Percentiles rank a stretch among this genome's conserved stretches.
Conservation (phyloP, 2,888 invertebrate species). For the Malthinus seriepunctatus region DNA sequence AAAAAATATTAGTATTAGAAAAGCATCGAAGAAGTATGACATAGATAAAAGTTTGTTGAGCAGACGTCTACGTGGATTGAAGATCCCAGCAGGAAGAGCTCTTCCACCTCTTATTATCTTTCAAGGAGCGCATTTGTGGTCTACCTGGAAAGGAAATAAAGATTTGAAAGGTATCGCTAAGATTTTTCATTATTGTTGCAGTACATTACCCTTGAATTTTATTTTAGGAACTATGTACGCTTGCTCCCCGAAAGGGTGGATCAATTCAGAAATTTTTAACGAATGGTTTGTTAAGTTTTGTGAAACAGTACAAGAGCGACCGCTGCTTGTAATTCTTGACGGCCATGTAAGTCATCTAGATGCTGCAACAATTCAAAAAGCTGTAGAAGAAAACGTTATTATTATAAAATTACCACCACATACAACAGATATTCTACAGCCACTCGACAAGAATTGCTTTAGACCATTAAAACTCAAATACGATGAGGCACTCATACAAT, state of each 20-base stretch:
- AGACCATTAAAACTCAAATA: slow-evolving; percentile 21
- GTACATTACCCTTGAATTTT: too few relatives aligned
- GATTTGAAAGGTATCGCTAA: background rate
- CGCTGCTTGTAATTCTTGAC: slow-evolving; percentile 4
- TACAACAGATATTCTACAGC: slow-evolving; percentile 11
- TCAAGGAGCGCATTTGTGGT: background rate
- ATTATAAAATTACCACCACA: slow-evolving; percentile 9
- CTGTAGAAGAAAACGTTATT: slow-evolving; percentile 1
- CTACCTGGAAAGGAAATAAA: background rate
- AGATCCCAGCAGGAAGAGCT: background rate
- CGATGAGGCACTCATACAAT: slow-evolving; percentile 12
- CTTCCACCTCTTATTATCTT: slow-evolving; percentile 3
- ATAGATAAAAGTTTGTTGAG: slow-evolving; percentile 1
- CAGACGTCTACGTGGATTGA: background rate
- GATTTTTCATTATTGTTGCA: too few relatives aligned
- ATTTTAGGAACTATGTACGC: slow-evolving; percentile 12
- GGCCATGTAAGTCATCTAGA: slow-evolving; percentile 6
- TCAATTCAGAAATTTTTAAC: background rate
- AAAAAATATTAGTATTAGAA: background rate
- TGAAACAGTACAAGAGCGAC: background rate
- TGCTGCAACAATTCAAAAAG: background rate
- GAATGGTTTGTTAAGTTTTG: slow-evolving; percentile 3
- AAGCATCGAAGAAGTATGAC: background rate
- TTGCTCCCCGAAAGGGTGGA: slow-evolving; percentile 10
- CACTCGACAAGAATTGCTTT: slow-evolving; percentile 12